Conservation (phyloP, 2,888 invertebrate species). For the Micropterix aruncella region DNA sequence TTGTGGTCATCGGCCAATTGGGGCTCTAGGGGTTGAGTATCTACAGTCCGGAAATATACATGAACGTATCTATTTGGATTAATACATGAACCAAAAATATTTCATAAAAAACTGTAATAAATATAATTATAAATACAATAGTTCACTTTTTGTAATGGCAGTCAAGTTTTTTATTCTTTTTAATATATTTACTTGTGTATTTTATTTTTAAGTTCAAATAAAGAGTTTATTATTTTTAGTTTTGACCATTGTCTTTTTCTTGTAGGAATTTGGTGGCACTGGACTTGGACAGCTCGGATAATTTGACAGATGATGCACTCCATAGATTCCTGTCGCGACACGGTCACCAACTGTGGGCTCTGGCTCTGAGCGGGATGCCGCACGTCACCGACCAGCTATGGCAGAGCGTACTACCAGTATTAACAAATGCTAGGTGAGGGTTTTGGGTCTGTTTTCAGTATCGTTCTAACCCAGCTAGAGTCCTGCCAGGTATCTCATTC, state of each 20-base stretch:
- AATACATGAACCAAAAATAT: too few relatives aligned
- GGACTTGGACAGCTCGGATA: constrained; percentile 92
- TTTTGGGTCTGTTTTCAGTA: constrained; percentile 5
- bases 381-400: constrained; percentile 97
- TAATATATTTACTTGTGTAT: too few relatives aligned
- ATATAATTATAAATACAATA: too few relatives aligned
- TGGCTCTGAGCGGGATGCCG: constrained; percentile 88
- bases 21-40: too few relatives aligned
- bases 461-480: constrained; percentile 1
- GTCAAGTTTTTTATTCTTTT: too few relatives aligned
- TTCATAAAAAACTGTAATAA: too few relatives aligned
- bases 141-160: too few relatives aligned
- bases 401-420: constrained; percentile 85
- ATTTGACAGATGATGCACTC: constrained; percentile 82
- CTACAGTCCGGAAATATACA: too few relatives aligned
- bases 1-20: too few relatives aligned
- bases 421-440: constrained; percentile 85
- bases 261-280: constrained; percentile 68
- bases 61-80: too few relatives aligned
- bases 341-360: constrained; percentile 79
- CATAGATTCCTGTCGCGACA: constrained; percentile 83
- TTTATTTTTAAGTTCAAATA: too few relatives aligned
- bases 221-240: background rate
- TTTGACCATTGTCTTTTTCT: background rate
- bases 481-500: too few relatives aligned